These are phyloP conservation scores for Spermophilus dauricus DNA, from an alignment of 2,113 vertebrate species.

Conservation along the genomic window DNA sequence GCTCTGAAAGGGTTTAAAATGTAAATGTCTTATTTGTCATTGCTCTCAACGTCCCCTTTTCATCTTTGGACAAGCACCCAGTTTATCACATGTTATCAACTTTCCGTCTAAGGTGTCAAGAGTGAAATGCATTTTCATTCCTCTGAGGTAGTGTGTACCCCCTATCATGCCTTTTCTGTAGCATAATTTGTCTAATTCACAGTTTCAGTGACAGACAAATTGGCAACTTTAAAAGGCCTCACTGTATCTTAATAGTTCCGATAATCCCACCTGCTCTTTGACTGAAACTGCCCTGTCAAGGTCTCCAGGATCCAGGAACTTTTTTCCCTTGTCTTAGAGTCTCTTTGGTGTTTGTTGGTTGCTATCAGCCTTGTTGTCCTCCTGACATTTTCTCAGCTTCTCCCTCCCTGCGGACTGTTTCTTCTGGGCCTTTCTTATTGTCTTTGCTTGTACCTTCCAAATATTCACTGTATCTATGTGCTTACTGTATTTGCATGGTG, in stretches of 20 bases:
- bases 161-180: not conserved
- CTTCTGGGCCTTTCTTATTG: not conserved
- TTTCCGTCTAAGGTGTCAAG: not conserved
- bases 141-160: not conserved
- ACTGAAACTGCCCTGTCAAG: not conserved
- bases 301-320: not conserved
- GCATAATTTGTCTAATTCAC: not conserved
- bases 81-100: not conserved
- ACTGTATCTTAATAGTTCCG: not conserved
- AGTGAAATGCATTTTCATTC: not conserved
- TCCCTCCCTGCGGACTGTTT: not conserved
- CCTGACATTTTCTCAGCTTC: not conserved
- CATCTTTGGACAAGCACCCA: not conserved
- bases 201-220: not conserved
- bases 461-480: not conserved
- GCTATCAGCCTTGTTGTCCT: not conserved
- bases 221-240: not conserved
- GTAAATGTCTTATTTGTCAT: not conserved
- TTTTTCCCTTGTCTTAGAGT: not conserved
- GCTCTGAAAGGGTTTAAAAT: not conserved
- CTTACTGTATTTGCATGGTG: fast-evolving
- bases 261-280: not conserved
- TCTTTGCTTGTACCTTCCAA: not conserved
- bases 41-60: not conserved
- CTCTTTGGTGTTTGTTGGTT: not conserved